Evolutionary conservation across 2,888 invertebrate species (phyloP).

Genomic region (Plemyria rubiginata): DNA sequence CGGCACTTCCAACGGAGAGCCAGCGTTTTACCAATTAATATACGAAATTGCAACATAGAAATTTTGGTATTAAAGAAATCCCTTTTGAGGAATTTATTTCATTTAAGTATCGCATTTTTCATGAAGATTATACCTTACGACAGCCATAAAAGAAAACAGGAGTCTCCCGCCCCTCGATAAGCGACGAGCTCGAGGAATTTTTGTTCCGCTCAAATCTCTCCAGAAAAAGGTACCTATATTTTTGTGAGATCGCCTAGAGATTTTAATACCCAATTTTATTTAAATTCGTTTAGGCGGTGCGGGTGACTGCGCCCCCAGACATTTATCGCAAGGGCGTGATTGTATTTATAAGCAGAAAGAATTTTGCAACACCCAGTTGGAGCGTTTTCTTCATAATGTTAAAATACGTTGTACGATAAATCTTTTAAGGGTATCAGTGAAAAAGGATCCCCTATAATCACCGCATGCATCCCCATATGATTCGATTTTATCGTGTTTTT

Average conservation of each 20-base stretch:
- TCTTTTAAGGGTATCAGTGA: slow-evolving; percentile 41
- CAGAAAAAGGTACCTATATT: slow-evolving; percentile 80
- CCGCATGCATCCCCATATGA: slow-evolving; percentile 45
- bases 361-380: slow-evolving; percentile 48
- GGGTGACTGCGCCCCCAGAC: slow-evolving; percentile 77
- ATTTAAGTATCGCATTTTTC: slow-evolving; percentile 86
- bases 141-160: slow-evolving; percentile 85
- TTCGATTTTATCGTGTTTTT: slow-evolving; percentile 47
- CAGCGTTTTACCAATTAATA: slow-evolving; percentile 60
- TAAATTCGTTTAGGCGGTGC: slow-evolving; percentile 81
- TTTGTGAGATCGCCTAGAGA: slow-evolving; percentile 80
- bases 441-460: slow-evolving; percentile 44
- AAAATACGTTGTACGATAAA: slow-evolving; percentile 38
- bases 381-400: slow-evolving; percentile 39
- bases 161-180: slow-evolving; percentile 80
- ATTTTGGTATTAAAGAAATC: slow-evolving; percentile 73
- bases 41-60: slow-evolving; percentile 71
- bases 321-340: slow-evolving; percentile 80
- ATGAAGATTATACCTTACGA: slow-evolving; percentile 85
- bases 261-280: slow-evolving; percentile 84
- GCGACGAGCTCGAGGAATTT: slow-evolving; percentile 82
- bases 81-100: slow-evolving; percentile 79
- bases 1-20: background rate
- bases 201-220: slow-evolving; percentile 84
- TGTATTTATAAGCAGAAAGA: slow-evolving; percentile 74